phyloP scores from a whole-genome alignment of 2,113 vertebrate species.

The Oxyura jamaicensis region DNA sequence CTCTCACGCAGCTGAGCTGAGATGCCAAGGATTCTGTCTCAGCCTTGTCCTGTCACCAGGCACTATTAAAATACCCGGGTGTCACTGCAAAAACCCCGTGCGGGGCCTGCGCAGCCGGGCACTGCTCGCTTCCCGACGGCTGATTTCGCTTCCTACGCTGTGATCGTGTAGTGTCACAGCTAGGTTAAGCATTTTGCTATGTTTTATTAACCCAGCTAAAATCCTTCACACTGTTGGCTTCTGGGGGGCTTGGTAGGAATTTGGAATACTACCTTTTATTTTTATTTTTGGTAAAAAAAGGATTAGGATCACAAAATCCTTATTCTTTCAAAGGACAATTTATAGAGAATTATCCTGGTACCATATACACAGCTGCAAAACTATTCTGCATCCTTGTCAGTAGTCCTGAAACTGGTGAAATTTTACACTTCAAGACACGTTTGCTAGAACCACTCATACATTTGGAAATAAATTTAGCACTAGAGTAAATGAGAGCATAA shows the following conservation, averaged over 20 bases:
- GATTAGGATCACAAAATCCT: neutral
- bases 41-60: neutral
- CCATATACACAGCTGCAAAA: constrained; percentile 70
- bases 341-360: neutral
- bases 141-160: constrained; percentile 60
- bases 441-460: neutral
- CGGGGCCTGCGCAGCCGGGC: neutral
- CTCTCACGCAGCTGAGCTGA: neutral
- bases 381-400: constrained; percentile 34
- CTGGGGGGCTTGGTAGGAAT: neutral
- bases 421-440: neutral
- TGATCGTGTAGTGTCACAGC: neutral
- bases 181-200: constrained; percentile 32
- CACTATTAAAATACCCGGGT: neutral
- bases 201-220: constrained; percentile 21
- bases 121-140: constrained; percentile 11
- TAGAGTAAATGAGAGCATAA: neutral
- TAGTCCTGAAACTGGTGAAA: neutral
- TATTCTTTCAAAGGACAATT: neutral
- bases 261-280: neutral
- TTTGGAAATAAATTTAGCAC: neutral
- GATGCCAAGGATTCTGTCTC: neutral
- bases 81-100: neutral
- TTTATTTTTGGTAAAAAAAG: neutral
- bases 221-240: neutral